These are phyloP conservation scores for Terebella lapidaria DNA, from an alignment of 2,888 invertebrate genomes.

Conservation along the genomic window DNA sequence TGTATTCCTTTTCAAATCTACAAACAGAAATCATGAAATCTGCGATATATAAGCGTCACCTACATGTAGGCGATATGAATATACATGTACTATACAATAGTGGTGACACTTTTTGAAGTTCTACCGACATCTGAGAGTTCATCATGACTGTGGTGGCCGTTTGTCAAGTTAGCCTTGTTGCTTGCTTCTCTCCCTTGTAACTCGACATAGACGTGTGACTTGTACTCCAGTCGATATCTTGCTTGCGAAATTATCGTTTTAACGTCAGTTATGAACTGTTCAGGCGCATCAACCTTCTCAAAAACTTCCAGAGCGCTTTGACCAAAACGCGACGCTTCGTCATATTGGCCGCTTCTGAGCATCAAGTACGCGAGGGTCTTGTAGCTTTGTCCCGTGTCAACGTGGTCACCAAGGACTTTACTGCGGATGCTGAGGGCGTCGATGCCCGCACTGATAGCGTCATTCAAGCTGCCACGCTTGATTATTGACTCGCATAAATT, in stretches of 20 bases:
- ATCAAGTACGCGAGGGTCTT: constrained; percentile 23
- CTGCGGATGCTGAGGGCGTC: constrained; percentile 17
- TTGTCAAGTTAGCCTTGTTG: too few species aligned
- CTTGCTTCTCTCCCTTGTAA: constrained; percentile 5
- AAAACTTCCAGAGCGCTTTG: constrained; percentile 21
- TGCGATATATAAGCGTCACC: too few species aligned
- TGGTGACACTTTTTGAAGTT: too few species aligned
- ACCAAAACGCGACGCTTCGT: constrained; percentile 17
- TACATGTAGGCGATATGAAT: too few species aligned
- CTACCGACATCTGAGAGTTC: too few species aligned
- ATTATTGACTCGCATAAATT: constrained; percentile 17
- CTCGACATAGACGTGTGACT: constrained; percentile 9
- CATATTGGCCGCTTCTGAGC: constrained; percentile 22
- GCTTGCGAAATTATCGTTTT: constrained; percentile 20
- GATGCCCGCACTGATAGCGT: constrained; percentile 15
- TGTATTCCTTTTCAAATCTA: too few species aligned
- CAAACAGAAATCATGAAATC: too few species aligned
- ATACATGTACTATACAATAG: too few species aligned
- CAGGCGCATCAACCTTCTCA: constrained; percentile 13
- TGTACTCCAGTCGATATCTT: constrained; percentile 6
- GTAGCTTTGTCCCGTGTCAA: constrained; percentile 20
- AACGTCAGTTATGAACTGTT: constrained; percentile 12
- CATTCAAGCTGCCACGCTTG: constrained; percentile 19
- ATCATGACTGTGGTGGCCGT: too few species aligned
- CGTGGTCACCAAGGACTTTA: constrained; percentile 21